Evolutionary conservation across 2,888 invertebrate species (phyloP), one percentile per base, ranked within the genome.

Genomic region (Sinotaia quadrata): DNA sequence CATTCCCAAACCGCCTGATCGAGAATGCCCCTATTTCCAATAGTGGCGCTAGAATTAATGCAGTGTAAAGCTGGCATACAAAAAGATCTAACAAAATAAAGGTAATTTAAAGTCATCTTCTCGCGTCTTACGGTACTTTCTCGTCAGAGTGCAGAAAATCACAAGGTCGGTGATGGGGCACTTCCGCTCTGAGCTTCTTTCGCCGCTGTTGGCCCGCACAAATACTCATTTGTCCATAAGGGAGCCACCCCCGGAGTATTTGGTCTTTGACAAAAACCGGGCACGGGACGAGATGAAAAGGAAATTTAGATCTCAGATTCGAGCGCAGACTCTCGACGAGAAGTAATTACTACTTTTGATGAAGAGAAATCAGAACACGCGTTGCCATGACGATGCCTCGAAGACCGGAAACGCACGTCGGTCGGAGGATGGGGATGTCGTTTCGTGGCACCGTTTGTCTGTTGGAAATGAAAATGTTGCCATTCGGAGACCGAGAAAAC

Each of bases 261-360:
- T 52, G 52, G 41, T 58, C 52, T 59, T 58, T 49, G 58, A 51
- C 58, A 37, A 63, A 63, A 71, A 71, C 49, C 63, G 44, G 44
- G 37, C 47, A 47, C 44, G n/a, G 24, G 51, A 47, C 41, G 60
- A 59, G 71, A 68, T 63, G 71, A 68, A 68, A 68, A 68, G 71
- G 68, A 71, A 71, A 71, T 71, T 71, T 68, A 58, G 71, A 71
- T 71, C 68, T 68, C 63, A 58, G 67, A 63, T 52, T 59, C 58
- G 58, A 58, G 62, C 67, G 65, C 63, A 58, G 60, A 68, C 62
- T 62, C 66, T 71, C 71, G 51, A 65, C 71, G 49, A 71, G 67
- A 62, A 62, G 71, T 72, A 75, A 75, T 75, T 75, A 75, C 68
- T 70, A 62, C 75, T 75, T 75, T 75, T 71, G 71, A 72, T 75